phyloP scores from a whole-genome alignment of 2,797 vertebrate species.

The Threskiornis aethiopicus region DNA sequence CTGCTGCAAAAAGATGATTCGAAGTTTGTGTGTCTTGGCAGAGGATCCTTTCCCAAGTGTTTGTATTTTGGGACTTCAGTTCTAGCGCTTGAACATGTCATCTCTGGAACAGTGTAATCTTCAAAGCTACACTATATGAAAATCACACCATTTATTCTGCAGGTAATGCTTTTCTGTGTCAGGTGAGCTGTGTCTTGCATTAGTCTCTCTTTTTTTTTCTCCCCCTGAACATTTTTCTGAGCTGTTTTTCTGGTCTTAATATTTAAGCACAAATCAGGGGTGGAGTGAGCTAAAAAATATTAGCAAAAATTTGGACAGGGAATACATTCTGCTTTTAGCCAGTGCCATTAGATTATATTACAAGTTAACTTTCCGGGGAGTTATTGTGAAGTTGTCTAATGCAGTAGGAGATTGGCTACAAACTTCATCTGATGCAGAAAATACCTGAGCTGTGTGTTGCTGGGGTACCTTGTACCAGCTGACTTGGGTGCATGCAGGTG shows the following conservation, averaged over 20 bases:
- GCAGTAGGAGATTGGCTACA: background rate
- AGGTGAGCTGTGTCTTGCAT: background rate
- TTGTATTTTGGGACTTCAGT: background rate
- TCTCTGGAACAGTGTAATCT: background rate
- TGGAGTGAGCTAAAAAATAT: background rate
- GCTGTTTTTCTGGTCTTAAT: background rate
- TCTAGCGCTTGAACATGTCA: background rate
- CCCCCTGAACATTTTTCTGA: background rate
- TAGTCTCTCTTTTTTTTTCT: background rate
- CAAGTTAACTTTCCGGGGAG: background rate
- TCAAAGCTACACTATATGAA: background rate
- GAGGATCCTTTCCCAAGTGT: background rate
- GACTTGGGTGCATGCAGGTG: background rate
- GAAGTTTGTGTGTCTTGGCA: conserved; percentile 21
- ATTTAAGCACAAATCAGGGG: background rate
- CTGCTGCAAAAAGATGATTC: background rate
- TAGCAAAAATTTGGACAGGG: background rate
- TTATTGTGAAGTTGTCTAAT: background rate
- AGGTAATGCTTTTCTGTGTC: background rate
- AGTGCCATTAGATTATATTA: background rate
- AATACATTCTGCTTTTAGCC: background rate
- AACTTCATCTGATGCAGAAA: background rate
- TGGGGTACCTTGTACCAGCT: background rate
- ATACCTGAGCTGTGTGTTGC: background rate
- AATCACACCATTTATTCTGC: background rate